These are phyloP conservation scores for Castor canadensis DNA, from an alignment of 2,113 vertebrate species.

Conservation along the genomic window DNA sequence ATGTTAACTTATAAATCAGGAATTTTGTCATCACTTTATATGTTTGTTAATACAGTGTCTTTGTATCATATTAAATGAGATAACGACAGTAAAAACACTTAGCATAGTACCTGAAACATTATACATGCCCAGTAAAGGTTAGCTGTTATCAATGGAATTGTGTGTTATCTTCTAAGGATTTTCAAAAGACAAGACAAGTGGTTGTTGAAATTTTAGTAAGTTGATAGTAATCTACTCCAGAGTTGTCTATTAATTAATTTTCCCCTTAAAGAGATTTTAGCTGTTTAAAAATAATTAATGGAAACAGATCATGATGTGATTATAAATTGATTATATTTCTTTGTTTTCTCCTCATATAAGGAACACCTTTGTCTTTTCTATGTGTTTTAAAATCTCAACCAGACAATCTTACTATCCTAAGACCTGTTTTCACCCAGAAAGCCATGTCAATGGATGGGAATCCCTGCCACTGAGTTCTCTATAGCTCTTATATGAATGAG, in stretches of 20 bases:
- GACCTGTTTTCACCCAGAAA: background rate
- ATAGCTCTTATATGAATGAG: background rate
- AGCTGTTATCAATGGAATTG: background rate
- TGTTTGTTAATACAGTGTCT: background rate
- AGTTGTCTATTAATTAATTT: conserved; percentile 50
- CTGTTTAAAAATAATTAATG: conserved; percentile 53
- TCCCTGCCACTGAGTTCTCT: background rate
- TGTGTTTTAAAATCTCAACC: background rate
- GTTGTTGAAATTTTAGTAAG: conserved; percentile 22
- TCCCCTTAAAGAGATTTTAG: conserved; percentile 14
- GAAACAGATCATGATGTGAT: background rate
- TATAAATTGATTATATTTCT: background rate
- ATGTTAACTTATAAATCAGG: background rate
- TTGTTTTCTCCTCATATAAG: background rate
- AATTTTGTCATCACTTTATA: conserved; percentile 8
- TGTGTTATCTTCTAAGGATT: background rate
- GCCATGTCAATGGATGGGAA: background rate
- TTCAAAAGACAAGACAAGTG: conserved; percentile 20
- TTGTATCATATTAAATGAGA: conserved; percentile 37
- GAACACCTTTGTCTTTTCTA: background rate
- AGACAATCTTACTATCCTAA: background rate
- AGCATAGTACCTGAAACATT: background rate
- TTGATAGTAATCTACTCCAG: background rate
- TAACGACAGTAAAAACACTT: background rate
- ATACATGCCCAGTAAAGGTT: background rate